Evolutionary conservation across 2,113 vertebrate species (phyloP).

Genomic region (Shinisaurus crocodilurus): DNA sequence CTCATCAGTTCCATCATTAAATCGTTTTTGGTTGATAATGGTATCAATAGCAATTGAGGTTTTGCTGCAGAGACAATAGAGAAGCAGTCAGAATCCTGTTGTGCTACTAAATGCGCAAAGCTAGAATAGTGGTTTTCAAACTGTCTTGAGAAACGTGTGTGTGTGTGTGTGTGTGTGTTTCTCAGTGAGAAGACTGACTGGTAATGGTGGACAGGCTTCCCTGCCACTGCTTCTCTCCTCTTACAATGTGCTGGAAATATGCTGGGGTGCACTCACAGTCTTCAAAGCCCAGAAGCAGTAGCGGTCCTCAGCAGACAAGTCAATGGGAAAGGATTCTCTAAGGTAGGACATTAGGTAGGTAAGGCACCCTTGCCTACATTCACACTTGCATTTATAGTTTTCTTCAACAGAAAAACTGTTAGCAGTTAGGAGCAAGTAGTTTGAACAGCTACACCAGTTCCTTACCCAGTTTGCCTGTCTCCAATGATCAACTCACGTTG

Average conservation of each 20-base stretch:
- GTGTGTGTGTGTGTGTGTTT: too few species aligned
- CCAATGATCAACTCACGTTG: conserved; percentile 99
- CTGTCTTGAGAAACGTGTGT: not conserved
- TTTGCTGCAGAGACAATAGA: conserved; percentile 81
- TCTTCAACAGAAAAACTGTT: not conserved
- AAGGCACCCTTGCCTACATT: not conserved
- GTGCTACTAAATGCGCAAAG: not conserved
- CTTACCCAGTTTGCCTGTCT: conserved; percentile 97
- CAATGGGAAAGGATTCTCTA: not conserved
- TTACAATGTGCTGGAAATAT: too few species aligned
- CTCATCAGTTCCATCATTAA: conserved; percentile 95
- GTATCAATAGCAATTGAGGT: conserved; percentile 97
- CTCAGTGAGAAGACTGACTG: not conserved
- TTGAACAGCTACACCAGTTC: not conserved
- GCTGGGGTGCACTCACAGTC: too few species aligned
- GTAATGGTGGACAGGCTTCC: not conserved
- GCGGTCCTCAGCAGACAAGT: not conserved
- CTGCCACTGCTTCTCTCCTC: not conserved
- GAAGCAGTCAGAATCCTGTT: not conserved
- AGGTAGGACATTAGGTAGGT: not conserved
- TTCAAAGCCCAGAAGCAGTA: not conserved
- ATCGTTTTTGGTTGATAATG: conserved; percentile 98
- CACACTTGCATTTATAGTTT: not conserved
- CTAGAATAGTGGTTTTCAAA: not conserved
- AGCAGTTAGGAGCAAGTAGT: not conserved